These are phyloP conservation scores for Sebastes flavidus DNA, from an alignment of 2,797 vertebrate genomes.

Conservation along the genomic window DNA sequence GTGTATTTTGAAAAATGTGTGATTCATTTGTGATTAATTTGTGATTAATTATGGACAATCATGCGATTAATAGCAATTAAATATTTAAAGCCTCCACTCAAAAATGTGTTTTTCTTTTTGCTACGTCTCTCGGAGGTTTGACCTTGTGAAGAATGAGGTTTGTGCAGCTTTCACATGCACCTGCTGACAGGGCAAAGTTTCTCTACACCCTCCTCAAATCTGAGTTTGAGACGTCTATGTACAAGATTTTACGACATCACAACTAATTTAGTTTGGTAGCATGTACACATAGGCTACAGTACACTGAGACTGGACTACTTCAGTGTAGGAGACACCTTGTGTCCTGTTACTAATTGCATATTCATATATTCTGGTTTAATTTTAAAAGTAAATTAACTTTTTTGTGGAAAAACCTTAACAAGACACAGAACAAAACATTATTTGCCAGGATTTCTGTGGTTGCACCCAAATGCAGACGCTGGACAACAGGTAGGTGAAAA, in stretches of 20 bases:
- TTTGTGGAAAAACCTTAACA: neutral
- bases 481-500: no score
- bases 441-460: no score
- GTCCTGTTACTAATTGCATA: neutral
- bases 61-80: no score
- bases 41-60: no score
- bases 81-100: neutral
- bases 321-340: neutral
- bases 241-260: neutral
- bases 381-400: neutral
- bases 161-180: no score
- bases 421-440: neutral
- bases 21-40: no score
- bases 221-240: neutral
- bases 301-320: neutral
- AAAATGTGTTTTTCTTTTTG: neutral
- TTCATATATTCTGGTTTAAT: neutral
- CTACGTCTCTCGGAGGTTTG: neutral
- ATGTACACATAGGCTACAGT: neutral
- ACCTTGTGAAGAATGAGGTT: neutral
- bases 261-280: neutral
- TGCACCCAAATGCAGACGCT: no score
- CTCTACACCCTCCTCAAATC: neutral
- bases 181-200: no score
- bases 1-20: no score